Evolutionary conservation across 2,797 vertebrate species (phyloP), one percentile per base, ranked within the genome.

Genomic region (Sarcoramphus papa): DNA sequence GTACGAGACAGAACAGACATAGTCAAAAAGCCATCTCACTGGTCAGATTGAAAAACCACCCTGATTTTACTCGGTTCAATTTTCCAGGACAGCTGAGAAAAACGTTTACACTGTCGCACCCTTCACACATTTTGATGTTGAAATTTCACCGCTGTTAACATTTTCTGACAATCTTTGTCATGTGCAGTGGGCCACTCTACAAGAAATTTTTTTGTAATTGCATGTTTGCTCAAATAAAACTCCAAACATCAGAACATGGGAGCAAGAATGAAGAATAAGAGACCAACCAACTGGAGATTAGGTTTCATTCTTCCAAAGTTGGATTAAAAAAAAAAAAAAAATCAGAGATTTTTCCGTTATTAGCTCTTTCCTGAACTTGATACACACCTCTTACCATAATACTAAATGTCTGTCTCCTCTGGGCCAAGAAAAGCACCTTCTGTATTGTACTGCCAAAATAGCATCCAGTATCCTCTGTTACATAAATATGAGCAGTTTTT

Each of bases 401-500:
- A 92, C 21, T 22, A 37, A 72, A 60, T 7, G 57, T 30, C 76
- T 14, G 10, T 45, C 41, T 93, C 50, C 45, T 60, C 70, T 16
- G 43, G 25, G 85, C 91, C 94, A 93, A 94, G 57, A 87, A 93
- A 93, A 96, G 48, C 60, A 40, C 40, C 14, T 69, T 77, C 35
- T 14, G 30, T 50, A 30, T 14, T 54, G 45, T 40, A 62, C 50
- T 83, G 76, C 54, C 54, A 40, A 37, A 91, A 63, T 4, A 89
- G 60, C 68, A 51, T 25, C 57, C 53, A n/a, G 53, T 48, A 54
- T 69, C 50, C 59, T 57, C 40, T 21, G 57, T 43, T 85, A 48
- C n/a, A 50, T 9, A 74, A 70, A 85, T 23, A 85, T 0, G 3
- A 77, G 43, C 40, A 33, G 64, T 33, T 82, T 72, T 59, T 48